Evolutionary conservation across 2,888 invertebrate species (phyloP), one percentile per base, ranked within the genome.

Genomic region (Seira musarum): DNA sequence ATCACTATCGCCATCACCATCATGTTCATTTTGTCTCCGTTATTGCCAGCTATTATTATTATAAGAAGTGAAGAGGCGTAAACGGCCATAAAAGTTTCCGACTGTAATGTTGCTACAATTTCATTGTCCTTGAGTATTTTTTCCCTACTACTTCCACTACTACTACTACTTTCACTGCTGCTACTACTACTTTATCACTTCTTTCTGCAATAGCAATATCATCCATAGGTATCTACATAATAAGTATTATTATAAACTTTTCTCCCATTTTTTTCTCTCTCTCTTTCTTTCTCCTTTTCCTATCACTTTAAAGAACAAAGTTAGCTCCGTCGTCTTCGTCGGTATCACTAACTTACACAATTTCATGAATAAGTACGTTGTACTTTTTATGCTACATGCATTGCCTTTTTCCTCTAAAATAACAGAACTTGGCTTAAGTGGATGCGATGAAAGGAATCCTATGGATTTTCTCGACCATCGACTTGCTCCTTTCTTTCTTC

Each of bases 401-500:
- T 8, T 40, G 40, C 40, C 40, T 40, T 40, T 40, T 40, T 13
- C 40, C 40, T 40, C 22, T 24, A 60, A 25, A 79, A 79, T 57
- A 67, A 72, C 71, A 77, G 65, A 79, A 78, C 72, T 78, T 78
- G 78, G 78, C 72, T 78, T 72, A 78, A 78, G 78, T 78, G 79
- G 79, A 79, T 79, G 79, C 67, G 79, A 79, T 79, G 73, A 79
- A 78, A 79, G 79, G 67, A 67, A 79, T 79, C 79, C 72, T 46
- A 79, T 72, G 79, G 72, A 79, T 79, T 79, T 68, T 79, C 72
- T 79, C 78, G 71, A 71, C 71, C 78, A 78, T 78, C 71, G 78
- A 71, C 78, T 78, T 60, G 57, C 71, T 68, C 61, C 63, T 30
- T 67, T 65, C 22, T 68, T 64, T 61, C 60, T 46, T 30, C 46